phyloP scores from a whole-genome alignment of 2,797 vertebrate species.

The Semotilus atromaculatus region DNA sequence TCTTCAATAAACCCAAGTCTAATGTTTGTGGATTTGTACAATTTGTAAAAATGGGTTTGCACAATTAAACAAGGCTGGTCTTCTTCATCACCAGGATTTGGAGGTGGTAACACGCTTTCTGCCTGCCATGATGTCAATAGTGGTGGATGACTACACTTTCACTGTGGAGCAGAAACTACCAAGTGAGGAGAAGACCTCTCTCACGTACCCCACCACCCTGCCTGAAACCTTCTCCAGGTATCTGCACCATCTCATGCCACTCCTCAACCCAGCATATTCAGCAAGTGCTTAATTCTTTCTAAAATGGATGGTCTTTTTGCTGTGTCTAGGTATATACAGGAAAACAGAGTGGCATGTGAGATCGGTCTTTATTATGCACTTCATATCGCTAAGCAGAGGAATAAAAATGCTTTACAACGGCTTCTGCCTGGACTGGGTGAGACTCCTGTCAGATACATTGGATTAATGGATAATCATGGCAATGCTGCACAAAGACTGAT shows the following conservation, averaged over 20 bases:
- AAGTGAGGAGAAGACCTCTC: constrained; percentile 87
- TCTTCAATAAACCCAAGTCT: background rate
- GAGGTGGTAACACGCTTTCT: constrained; percentile 94
- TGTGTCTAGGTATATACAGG: constrained; percentile 87
- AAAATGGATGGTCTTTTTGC: background rate
- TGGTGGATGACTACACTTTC: constrained; percentile 95
- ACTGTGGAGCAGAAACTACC: constrained; percentile 93
- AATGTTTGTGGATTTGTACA: background rate
- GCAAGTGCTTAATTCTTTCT: background rate
- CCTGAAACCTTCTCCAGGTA: constrained; percentile 92
- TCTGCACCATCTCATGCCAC: background rate
- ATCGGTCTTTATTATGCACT: constrained; percentile 95
- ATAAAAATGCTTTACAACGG: constrained; percentile 93
- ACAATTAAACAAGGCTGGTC: constrained; percentile 2
- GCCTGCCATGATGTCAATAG: constrained; percentile 93
- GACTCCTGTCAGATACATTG: constrained; percentile 39
- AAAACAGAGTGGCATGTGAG: constrained; percentile 95
- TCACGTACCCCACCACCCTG: constrained; percentile 84
- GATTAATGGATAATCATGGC: background rate
- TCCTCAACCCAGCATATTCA: background rate
- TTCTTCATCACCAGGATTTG: constrained; percentile 78
- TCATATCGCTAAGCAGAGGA: constrained; percentile 93
- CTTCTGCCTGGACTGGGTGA: constrained; percentile 89
- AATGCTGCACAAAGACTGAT: background rate
- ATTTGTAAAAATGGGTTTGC: background rate